Evolutionary conservation across 1,140 invertebrate genomes (phyloP).

Genomic region (Monochamus saltuarius): DNA sequence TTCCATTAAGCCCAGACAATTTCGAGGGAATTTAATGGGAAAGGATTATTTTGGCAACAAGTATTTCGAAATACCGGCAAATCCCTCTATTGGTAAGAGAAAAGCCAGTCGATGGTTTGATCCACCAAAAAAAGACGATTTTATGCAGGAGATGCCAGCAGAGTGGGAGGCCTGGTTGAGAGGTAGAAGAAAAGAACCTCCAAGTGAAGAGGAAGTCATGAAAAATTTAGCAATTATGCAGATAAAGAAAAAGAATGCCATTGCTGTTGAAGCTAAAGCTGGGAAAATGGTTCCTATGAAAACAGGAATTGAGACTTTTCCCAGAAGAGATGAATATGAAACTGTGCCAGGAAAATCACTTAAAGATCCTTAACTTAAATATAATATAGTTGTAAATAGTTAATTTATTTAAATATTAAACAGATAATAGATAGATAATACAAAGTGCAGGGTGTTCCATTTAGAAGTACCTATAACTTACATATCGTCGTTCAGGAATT

Average conservation of each 20-base stretch:
- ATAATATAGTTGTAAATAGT: no score
- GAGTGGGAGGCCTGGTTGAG: conserved; percentile 86
- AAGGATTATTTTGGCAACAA: conserved; percentile 76
- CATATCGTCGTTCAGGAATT: no score
- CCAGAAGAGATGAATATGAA: conserved; percentile 44
- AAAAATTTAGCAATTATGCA: conserved; percentile 69
- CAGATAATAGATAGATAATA: no score
- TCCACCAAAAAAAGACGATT: conserved; percentile 61
- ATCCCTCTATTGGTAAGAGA: conserved; percentile 60
- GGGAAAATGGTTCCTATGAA: conserved; percentile 46
- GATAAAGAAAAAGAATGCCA: conserved; percentile 74
- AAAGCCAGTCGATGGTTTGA: conserved; percentile 70
- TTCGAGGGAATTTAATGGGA: conserved; percentile 55
- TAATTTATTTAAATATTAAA: no score
- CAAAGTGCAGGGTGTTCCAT: no score
- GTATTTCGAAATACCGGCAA: conserved; percentile 74
- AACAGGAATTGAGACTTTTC: conserved; percentile 49
- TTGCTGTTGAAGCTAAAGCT: conserved; percentile 60
- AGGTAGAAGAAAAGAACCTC: conserved; percentile 65
- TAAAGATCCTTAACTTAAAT: no score
- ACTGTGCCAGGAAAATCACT: conserved; percentile 34
- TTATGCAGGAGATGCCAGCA: conserved; percentile 71
- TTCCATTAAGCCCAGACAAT: conserved; percentile 59
- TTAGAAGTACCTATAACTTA: no score
- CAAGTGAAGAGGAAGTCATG: conserved; percentile 70